Base-by-base conservation (phyloP, 1,140 invertebrate species). In the Physella acuta region DNA sequence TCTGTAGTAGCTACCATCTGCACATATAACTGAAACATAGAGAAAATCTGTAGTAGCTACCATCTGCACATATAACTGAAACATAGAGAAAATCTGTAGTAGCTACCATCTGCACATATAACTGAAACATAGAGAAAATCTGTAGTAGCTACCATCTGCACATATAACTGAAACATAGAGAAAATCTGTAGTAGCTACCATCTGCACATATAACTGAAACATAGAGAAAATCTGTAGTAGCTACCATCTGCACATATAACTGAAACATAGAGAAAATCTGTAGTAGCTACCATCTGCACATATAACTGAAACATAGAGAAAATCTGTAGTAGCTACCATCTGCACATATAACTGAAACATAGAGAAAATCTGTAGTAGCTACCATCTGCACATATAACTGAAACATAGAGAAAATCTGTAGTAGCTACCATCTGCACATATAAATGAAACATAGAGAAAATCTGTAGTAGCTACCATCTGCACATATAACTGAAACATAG, bases 301-400 rank as follows among this genome's bases (percentile, higher is more conserved):
- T 80, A 98, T 91, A 51, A 83, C 83, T 85, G 77, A 61, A 83
- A 78, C 33, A n/a, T n/a, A 97, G 96, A 68, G 92, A 88, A 86
- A 97, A 99, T 87, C 97, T 98, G 87, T 97, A 96, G 83, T 98
- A 98, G 84, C 93, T 95, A 69, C 95, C 95, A 87, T 98, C 95
- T 33, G 94, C 94, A 87, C 95, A 98, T 80, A 98, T 91, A 51
- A 83, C 83, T 85, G 77, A 61, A 83, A 78, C 33, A n/a, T n/a
- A 97, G 96, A 68, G 92, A 88, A 86, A 97, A 99, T 87, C 97
- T 98, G 87, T 97, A 96, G 83, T 98, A 98, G 84, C 93, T 95
- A 69, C 95, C 95, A 87, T 98, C 95, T 33, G 94, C 94, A 87
- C 95, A 98, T 80, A 98, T 91, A 51, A 83, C 83, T 85, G 77